Percentiles rank a stretch among this genome's conserved stretches.
Conservation (phyloP, 2,797 vertebrate species). For the Mionectes olivaceus region DNA sequence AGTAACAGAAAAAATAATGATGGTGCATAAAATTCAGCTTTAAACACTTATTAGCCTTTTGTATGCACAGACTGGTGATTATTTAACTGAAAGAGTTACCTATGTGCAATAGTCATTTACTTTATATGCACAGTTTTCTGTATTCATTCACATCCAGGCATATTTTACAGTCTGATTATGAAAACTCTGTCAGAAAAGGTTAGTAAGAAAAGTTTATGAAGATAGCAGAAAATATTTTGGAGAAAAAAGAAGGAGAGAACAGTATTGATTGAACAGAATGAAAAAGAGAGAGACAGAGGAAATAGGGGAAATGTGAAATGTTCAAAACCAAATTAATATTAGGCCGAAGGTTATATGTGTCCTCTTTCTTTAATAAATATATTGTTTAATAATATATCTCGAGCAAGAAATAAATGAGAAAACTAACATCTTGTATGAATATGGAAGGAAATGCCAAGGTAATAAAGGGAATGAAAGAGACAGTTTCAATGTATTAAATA, state of each 20-base stretch:
- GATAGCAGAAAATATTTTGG: not conserved
- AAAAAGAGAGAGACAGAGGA: not conserved
- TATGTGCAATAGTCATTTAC: not conserved
- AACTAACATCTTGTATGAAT: not conserved
- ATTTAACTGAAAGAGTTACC: not conserved
- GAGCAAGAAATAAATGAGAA: not conserved
- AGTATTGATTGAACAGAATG: not conserved
- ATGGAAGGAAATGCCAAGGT: not conserved
- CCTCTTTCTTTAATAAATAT: not conserved
- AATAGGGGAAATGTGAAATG: not conserved
- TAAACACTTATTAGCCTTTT: not conserved
- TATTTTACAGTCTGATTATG: not conserved
- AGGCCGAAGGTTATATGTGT: not conserved
- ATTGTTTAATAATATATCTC: not conserved
- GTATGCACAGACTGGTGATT: not conserved
- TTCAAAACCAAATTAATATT: constrained; percentile 28
- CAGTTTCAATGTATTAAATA: not conserved
- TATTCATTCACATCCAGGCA: fast-evolving
- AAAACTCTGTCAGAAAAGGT: not conserved
- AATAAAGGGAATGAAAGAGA: not conserved
- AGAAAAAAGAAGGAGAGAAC: not conserved
- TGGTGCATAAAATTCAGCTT: not conserved
- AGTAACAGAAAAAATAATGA: not conserved
- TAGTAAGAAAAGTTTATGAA: not conserved
- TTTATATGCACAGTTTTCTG: not conserved